Evolutionary conservation across 2,113 vertebrate genomes (phyloP), one percentile per base, ranked within the genome.

Genomic region (Donacobius atricapilla): DNA sequence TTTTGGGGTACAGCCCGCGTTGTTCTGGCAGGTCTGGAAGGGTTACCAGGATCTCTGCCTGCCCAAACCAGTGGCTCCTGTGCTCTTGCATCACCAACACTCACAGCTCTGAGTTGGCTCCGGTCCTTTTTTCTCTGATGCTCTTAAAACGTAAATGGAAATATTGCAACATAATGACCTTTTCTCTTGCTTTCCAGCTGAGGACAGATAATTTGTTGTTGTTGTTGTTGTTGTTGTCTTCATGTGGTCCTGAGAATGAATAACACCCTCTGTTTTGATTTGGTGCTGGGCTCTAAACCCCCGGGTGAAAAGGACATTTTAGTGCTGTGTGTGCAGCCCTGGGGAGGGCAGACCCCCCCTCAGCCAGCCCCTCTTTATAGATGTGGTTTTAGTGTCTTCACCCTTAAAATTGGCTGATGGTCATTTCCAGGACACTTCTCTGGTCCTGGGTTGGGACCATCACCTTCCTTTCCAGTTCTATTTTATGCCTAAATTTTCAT

Each of bases 341-440:
- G 79, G 54, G 58, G 60, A 20, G n/a, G n/a, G 56, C 8, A 80
- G 61, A 24, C 1, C 20, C 13, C 13, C 22, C 33, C 45, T 40
- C 35, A 58, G 35, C 27, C 35, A 11, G 10, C 15, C 33, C 47
- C 44, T 30, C 20, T 31, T 35, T 8, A 24, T 0, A 15, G n/a
- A 47, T 6, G 0, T 3, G 23, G 0, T 50, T 65, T 48, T 4
- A 33, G 9, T 16, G 40, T 15, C 18, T 45, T 8, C 33, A 13
- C 7, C 45, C 18, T 12, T 6, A 18, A 53, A 53, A 39, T 3
- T 31, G 20, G 5, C 40, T 78, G 8, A 5, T 8, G 48, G 28
- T 2, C 9, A 27, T 30, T 57, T 20, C 47, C 27, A 22, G 25
- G 66, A 20, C 11, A 0, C 8, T 42, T 10, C 30, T 20, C 47